Conservation (phyloP, 2,888 invertebrate species). For the Rambutsinella grinnellia region DNA sequence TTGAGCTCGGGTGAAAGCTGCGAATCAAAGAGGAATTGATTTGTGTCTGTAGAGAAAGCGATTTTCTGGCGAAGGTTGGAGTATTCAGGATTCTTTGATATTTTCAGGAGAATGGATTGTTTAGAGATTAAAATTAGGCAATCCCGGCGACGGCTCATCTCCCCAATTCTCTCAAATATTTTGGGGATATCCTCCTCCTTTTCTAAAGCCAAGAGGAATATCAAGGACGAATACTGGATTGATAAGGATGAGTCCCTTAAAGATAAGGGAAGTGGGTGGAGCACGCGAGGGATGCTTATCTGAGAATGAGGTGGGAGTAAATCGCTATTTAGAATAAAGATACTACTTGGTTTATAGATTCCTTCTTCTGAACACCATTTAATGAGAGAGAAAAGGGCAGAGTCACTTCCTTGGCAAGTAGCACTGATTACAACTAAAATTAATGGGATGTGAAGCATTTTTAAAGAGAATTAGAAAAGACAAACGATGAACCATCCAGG, state of each 20-base stretch:
- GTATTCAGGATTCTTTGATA: no score
- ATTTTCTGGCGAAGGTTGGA: not conserved
- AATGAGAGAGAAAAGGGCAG: not conserved
- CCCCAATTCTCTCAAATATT: not conserved
- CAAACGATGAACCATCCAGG: no score
- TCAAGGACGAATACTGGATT: no score
- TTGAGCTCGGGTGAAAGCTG: not conserved
- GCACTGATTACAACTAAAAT: no score
- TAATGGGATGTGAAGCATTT: no score
- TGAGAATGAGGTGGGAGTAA: no score
- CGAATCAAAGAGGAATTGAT: not conserved
- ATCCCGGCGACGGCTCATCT: not conserved
- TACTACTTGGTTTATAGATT: not conserved
- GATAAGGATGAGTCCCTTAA: no score
- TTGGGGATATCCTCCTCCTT: no score
- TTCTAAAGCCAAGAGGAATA: no score
- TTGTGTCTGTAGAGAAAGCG: not conserved
- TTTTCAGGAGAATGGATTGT: no score
- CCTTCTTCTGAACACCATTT: not conserved
- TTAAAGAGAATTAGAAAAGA: no score
- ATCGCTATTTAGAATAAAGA: not conserved
- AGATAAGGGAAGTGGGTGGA: not conserved
- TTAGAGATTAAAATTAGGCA: not conserved
- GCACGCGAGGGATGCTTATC: not conserved
- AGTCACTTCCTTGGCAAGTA: not conserved